Evolutionary conservation across 2,888 invertebrate species (phyloP), one percentile per base, ranked within the genome.

Genomic region (Platynereis dumerilii): DNA sequence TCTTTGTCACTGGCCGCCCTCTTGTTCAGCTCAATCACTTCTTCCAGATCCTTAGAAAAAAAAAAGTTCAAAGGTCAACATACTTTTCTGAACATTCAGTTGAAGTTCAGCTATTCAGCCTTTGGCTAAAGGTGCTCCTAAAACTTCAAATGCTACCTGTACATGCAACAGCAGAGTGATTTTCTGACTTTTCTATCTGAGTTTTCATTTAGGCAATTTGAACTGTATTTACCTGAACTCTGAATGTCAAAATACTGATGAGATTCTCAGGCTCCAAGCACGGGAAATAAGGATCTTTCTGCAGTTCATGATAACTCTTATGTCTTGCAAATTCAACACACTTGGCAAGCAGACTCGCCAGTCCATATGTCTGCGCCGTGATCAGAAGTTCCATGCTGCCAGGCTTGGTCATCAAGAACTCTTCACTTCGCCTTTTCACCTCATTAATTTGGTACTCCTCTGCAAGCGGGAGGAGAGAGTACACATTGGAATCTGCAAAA

Each of bases 391-490:
- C 80, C 17, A 81, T 75, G 7, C 74, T 74, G 5, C 70, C 68
- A 10, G 75, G 70, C 57, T 72, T 69, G 15, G 73, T 68, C 54
- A 80, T 70, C n/a, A 85, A 73, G 64, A 79, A 84, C 57, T 77
- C 75, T 68, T 85, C 84, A 71, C 84, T 84, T 39, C 81, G 76
- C 52, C 78, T 76, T 67, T 82, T 81, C 58, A 85, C 79, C 65
- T 78, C 82, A 27, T 73, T 69, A 61, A 85, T 83, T 65, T 85
- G 81, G 72, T 83, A 85, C 67, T 85, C 84, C 64, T 85, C 82
- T 2, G 81, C 80, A 44, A 85, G 72, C 48, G 82, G 81, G 57
- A 85, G 75, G 48, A 85, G 75, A 66, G 77, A 81, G 62, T 78
- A 76, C n/a, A 83, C 83, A 69, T 83, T 84, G 15, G 78, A 74